phyloP scores from a whole-genome alignment of 2,888 invertebrate species.

The Drosophila paracracens region DNA sequence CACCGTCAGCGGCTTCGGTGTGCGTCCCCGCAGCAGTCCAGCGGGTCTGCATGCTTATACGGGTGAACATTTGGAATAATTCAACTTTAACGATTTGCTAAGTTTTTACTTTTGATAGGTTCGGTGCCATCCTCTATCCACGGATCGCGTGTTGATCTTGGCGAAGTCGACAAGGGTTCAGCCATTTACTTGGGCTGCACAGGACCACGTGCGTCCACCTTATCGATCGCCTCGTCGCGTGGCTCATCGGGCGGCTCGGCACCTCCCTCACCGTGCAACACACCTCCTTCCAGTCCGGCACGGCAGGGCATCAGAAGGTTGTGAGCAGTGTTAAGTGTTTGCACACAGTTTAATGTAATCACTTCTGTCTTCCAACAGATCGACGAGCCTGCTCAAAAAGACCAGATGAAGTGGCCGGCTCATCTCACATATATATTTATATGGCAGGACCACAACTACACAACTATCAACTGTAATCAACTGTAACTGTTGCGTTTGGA shows the following conservation, averaged over 20 bases:
- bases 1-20: constrained; percentile 83
- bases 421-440: constrained; percentile 8
- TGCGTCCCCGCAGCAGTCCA: constrained; percentile 91
- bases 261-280: constrained; percentile 91
- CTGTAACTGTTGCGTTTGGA: constrained; percentile 22
- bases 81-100: background rate
- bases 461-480: constrained; percentile 10
- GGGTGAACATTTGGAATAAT: constrained; percentile 81
- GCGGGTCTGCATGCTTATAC: constrained; percentile 92
- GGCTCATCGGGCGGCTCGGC: constrained; percentile 88
- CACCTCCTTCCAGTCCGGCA: constrained; percentile 91
- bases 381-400: constrained; percentile 78
- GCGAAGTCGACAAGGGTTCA: constrained; percentile 87
- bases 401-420: constrained; percentile 73
- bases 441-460: constrained; percentile 10
- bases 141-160: constrained; percentile 89
- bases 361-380: constrained; percentile 48
- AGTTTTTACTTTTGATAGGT: constrained; percentile 83
- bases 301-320: constrained; percentile 87
- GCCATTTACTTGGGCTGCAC: constrained; percentile 87
- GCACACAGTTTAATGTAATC: background rate
- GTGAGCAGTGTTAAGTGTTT: background rate
- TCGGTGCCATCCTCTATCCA: constrained; percentile 91
- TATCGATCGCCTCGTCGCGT: constrained; percentile 85
- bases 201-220: constrained; percentile 81